Evolutionary conservation across 2,888 invertebrate species (phyloP), one percentile per base, ranked within the genome.

Genomic region (Xestia ashworthii): DNA sequence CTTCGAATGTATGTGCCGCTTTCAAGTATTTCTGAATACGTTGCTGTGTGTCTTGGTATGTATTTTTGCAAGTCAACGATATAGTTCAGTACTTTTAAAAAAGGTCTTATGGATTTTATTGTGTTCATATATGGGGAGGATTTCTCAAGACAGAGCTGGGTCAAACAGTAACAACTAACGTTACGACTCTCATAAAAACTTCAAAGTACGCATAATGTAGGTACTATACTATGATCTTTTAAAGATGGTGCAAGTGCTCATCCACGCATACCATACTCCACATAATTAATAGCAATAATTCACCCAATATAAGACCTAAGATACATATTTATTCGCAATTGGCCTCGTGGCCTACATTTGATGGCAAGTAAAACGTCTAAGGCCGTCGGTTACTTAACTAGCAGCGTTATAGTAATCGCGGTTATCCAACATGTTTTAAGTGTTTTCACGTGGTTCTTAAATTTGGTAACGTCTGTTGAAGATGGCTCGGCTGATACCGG

Each of bases 331-430:
- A 78, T 82, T 81, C 55, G 82, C 89, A 87, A 88, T 89, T 88
- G 88, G 81, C 87, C 85, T 86, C 86, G 80, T 90, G 86, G 83
- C 90, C 89, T 86, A 91, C 89, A 87, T 89, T 69, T 72, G 78
- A 86, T 88, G 85, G 78, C 81, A 82, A 79, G 74, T 79, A 81
- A 78, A 79, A 85, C 65, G 84, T 86, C 82, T 87, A 86, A 87
- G 90, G 88, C 87, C 88, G 62, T 85, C 84, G 77, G 85, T 91
- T 90, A 87, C 87, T 82, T 86, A 87, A 83, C 83, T n/a, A 14
- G 41, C 62, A 58, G 85, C 76, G 74, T 74, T 86, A 87, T 86
- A 82, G 81, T 82, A 78, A 88, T 88, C 78, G 76, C 19, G 80
- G 82, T 88, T 88, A 86, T 87, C 65, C 83, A 88, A 88, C 88